phyloP scores from a whole-genome alignment of 1,140 invertebrate species.

The Plodia interpunctella region DNA sequence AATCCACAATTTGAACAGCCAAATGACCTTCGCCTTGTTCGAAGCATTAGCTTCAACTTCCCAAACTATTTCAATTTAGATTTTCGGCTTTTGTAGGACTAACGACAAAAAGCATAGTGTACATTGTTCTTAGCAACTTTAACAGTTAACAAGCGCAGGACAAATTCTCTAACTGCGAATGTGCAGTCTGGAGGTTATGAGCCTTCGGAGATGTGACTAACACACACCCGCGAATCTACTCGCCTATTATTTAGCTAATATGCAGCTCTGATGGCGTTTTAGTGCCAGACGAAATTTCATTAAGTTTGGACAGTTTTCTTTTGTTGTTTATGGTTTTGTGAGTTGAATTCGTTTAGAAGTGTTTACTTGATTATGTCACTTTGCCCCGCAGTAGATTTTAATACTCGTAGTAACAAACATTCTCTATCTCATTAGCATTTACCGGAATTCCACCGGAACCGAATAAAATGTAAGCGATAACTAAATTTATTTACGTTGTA shows the following conservation, averaged over 20 bases:
- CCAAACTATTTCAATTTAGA: too few relatives aligned
- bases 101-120: not conserved
- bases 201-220: conserved; percentile 10
- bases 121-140: not conserved
- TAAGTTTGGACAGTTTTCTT: not conserved
- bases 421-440: too few relatives aligned
- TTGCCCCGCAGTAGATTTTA: too few relatives aligned
- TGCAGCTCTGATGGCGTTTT: not conserved
- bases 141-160: conserved; percentile 18
- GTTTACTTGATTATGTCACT: too few relatives aligned
- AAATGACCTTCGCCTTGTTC: too few relatives aligned
- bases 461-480: too few relatives aligned
- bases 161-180: conserved; percentile 18
- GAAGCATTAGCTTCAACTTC: too few relatives aligned
- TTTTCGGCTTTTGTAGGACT: too few relatives aligned
- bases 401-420: too few relatives aligned
- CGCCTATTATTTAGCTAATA: not conserved
- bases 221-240: not conserved
- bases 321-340: not conserved
- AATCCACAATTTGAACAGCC: too few relatives aligned
- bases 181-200: conserved; percentile 12
- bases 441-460: too few relatives aligned
- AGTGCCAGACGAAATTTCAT: conserved; percentile 2
- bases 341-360: not conserved
- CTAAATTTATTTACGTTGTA: too few relatives aligned